phyloP scores from a whole-genome alignment of 2,113 vertebrate genomes.

The Macquaria ambigua region DNA sequence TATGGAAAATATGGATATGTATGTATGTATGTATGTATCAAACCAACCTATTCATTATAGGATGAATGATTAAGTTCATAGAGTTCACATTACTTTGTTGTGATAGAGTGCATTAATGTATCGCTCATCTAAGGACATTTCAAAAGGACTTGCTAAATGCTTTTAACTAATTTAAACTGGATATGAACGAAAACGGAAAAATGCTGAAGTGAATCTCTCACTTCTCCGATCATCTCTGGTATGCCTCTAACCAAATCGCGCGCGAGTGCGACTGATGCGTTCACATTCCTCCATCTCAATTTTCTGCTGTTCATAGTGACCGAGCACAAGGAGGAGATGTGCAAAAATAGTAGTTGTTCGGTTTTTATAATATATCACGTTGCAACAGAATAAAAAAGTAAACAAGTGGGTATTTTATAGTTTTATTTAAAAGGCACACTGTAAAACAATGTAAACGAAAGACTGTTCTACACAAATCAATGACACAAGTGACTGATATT shows the following conservation, averaged over 20 bases:
- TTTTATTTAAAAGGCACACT: conserved; percentile 13
- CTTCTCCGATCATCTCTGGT: conserved; percentile 33
- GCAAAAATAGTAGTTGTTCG: background rate
- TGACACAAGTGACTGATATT: conserved; percentile 22
- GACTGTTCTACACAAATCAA: background rate
- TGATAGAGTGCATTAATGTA: background rate
- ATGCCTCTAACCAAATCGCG: conserved; percentile 22
- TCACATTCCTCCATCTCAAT: conserved; percentile 22
- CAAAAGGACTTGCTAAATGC: background rate
- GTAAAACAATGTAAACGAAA: conserved; percentile 4
- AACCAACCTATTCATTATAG: background rate
- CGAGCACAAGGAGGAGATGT: background rate
- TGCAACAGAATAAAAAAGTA: background rate
- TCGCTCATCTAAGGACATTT: background rate
- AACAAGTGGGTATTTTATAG: background rate
- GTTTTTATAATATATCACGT: background rate
- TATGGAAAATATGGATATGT: background rate
- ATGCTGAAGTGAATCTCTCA: fast-evolving
- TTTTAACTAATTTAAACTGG: background rate
- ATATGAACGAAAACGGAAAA: conserved; percentile 35
- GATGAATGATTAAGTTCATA: background rate
- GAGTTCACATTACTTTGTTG: background rate
- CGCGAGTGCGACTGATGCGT: background rate
- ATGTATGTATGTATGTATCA: background rate
- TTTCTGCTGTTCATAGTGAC: background rate